These are phyloP conservation scores for Phyllostomus hastatus DNA, from an alignment of 2,113 vertebrate genomes.

Conservation along the genomic window DNA sequence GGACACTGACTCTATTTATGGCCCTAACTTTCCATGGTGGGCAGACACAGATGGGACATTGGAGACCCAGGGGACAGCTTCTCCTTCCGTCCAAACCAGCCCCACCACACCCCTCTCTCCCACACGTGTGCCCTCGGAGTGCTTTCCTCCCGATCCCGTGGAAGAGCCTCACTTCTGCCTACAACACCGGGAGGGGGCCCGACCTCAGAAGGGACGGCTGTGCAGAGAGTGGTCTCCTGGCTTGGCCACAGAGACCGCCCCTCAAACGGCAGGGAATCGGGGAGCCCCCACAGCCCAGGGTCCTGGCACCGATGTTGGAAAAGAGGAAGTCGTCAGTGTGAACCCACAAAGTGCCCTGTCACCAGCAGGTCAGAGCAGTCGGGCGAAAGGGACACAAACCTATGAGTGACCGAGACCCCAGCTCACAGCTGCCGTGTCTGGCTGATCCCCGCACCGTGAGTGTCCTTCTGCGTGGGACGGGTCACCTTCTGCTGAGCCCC, in stretches of 20 bases:
- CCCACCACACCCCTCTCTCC: no score
- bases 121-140: no score
- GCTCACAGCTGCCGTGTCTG: not conserved
- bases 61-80: no score
- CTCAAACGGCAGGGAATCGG: not conserved
- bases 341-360: accelerated
- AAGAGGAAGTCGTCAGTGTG: not conserved
- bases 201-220: not conserved
- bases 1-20: no score
- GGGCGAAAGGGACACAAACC: not conserved
- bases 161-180: no score
- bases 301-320: not conserved
- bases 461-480: not conserved
- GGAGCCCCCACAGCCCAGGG: not conserved
- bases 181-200: not conserved
- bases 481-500: not conserved
- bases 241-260: not conserved
- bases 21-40: no score
- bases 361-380: not conserved
- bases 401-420: not conserved
- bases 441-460: not conserved
- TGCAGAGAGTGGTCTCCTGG: not conserved
- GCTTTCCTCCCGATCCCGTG: no score
- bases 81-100: no score
- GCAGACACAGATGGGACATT: no score